Base-by-base conservation (phyloP, 1,140 invertebrate species). In the Ceratosolen fusciceps region DNA sequence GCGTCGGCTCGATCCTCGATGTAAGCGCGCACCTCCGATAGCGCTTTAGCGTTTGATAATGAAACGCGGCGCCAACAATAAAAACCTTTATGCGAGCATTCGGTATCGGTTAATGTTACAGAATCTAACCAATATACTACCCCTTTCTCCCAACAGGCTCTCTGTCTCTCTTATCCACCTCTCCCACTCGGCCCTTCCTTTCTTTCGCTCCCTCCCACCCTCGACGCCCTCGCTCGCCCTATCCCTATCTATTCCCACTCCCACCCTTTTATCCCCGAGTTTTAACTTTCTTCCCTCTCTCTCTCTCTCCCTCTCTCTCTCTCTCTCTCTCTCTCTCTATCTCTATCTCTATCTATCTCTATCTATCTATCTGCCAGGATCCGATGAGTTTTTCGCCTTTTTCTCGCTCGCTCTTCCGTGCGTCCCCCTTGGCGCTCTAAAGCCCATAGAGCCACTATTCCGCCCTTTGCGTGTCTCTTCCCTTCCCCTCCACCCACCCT, bases 21-120 rank as follows among this genome's bases (percentile, higher is more conserved):
- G 68, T 71, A 71, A 77, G 71, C 60, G 31, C 39, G 68, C 31
- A 39, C 67, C 19, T 67, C n/a, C 76, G 76, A 77, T 71, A 80
- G 72, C 67, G 73, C 70, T 73, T 74, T 80, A 73, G 47, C 70
- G 62, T 80, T 74, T 74, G 70, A 80, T 73, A 80, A 80, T 80
- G 79, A 80, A 73, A 80, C 71, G 68, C 65, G 80, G 80, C 77
- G 76, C 72, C 79, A 58, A 80, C 82, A 81, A 81, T 84, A 82
- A 81, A 85, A 85, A 82, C 71, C 80, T 82, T 83, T 81, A 80
- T 78, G 65, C 82, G 80, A 83, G 81, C 82, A 81, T 83, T 83
- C 80, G 81, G 83, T 81, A 85, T 83, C 82, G 82, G 82, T 84
- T 83, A 83, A 84, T 84, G 82, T 83, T 84, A 82, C 81, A 81